A percentile compares a stretch with the other conserved stretches of the same genome.
These are phyloP conservation scores for Astur gentilis DNA, from an alignment of 2,113 vertebrate species.

Conservation along the genomic window DNA sequence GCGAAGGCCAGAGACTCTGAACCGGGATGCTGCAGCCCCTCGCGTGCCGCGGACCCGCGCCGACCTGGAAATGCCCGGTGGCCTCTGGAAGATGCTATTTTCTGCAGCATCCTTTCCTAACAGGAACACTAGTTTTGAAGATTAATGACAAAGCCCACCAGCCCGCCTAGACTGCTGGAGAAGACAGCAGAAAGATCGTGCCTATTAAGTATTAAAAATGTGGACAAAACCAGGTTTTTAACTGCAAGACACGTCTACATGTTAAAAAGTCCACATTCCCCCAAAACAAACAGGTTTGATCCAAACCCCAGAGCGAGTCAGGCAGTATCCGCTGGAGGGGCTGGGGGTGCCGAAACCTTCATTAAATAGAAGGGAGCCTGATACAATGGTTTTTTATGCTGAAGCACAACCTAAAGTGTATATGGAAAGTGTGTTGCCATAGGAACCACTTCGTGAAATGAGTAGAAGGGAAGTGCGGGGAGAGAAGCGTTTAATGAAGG, in stretches of 20 bases:
- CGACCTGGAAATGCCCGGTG: not conserved
- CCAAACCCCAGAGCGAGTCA: not conserved
- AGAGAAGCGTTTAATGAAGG: not conserved
- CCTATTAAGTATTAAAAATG: not conserved
- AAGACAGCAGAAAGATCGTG: not conserved
- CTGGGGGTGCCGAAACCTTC: not conserved
- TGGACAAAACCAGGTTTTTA: not conserved
- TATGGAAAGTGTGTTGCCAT: conserved; percentile 55
- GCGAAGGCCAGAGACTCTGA: not conserved
- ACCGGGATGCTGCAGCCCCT: too few relatives aligned
- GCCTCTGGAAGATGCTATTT: not conserved
- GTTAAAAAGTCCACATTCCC: not conserved
- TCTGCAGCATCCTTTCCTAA: not conserved
- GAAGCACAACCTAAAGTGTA: conserved; percentile 31
- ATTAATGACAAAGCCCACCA: not conserved
- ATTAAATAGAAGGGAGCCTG: not conserved
- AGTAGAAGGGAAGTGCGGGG: not conserved
- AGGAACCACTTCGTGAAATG: conserved; percentile 50
- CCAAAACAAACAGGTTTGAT: not conserved
- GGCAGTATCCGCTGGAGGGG: not conserved
- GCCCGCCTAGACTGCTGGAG: not conserved
- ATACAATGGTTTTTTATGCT: not conserved
- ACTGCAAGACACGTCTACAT: not conserved
- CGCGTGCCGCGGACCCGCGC: accelerated
- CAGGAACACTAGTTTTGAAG: not conserved